These are phyloP conservation scores for Stenodema calcarata DNA, from an alignment of 2,888 invertebrate genomes.

Conservation along the genomic window DNA sequence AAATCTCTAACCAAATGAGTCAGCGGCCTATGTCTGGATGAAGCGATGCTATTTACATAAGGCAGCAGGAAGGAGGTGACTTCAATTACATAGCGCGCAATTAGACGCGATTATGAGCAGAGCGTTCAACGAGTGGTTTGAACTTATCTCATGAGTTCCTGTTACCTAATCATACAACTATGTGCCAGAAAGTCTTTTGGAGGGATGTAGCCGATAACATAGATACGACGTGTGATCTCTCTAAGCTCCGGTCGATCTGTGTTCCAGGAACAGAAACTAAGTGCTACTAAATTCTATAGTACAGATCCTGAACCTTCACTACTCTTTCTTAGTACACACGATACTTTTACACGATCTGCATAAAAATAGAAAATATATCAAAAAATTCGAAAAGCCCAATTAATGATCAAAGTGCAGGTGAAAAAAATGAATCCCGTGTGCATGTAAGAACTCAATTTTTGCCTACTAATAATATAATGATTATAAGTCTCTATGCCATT, in stretches of 20 bases:
- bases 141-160: neutral
- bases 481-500: too few species aligned
- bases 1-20: neutral
- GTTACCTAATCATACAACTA: neutral
- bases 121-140: neutral
- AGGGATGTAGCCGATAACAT: neutral
- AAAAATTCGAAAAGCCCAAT: too few species aligned
- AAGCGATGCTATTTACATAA: neutral
- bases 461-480: too few species aligned
- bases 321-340: too few species aligned
- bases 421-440: too few species aligned
- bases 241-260: neutral
- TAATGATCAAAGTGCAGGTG: too few species aligned
- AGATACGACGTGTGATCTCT: neutral
- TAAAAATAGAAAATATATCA: too few species aligned
- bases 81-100: neutral
- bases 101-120: neutral
- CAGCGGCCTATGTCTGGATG: neutral
- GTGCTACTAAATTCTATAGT: too few species aligned
- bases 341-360: too few species aligned
- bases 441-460: too few species aligned
- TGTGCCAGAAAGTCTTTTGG: neutral
- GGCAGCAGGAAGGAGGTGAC: neutral
- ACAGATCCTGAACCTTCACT: too few species aligned
- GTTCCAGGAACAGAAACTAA: too few species aligned